Evolutionary conservation across 2,888 invertebrate genomes (phyloP).

Genomic region (Parascotia fuliginaria): DNA sequence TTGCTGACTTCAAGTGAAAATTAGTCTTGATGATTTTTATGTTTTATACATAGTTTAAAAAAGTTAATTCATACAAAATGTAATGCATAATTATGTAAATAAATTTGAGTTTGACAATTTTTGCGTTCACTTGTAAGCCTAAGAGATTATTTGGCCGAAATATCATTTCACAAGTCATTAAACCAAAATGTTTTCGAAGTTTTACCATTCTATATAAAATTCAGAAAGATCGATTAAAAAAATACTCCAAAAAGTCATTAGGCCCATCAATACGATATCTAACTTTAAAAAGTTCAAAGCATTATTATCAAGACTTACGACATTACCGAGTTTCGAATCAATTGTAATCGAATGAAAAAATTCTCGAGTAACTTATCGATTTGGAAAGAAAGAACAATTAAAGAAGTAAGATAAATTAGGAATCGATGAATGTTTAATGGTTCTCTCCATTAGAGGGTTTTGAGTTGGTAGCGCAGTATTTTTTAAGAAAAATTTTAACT

Average conservation of each 20-base stretch:
- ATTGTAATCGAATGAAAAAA: conserved; percentile 64
- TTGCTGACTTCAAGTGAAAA: too few relatives aligned
- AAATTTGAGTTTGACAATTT: too few relatives aligned
- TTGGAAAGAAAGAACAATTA: conserved; percentile 74
- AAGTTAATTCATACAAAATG: too few relatives aligned
- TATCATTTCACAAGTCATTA: neutral
- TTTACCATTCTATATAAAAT: neutral
- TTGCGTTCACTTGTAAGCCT: too few relatives aligned
- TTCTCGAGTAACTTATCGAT: conserved; percentile 65
- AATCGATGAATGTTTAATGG: conserved; percentile 83
- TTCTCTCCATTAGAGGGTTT: conserved; percentile 79
- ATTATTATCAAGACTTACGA: conserved; percentile 66
- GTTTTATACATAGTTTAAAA: too few relatives aligned
- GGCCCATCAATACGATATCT: conserved; percentile 39
- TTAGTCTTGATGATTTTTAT: too few relatives aligned
- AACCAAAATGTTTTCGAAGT: conserved; percentile 1
- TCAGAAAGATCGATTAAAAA: conserved; percentile 14
- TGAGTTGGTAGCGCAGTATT: conserved; percentile 68
- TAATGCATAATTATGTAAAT: too few relatives aligned
- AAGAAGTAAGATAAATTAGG: conserved; percentile 79
- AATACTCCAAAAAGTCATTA: conserved; percentile 37
- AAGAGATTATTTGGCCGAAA: too few relatives aligned
- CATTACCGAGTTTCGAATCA: conserved; percentile 60
- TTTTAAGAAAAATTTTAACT: conserved; percentile 70
- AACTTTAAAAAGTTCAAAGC: conserved; percentile 37